Evolutionary conservation across 2,888 invertebrate genomes (phyloP), one percentile per base, ranked within the genome.

Genomic region (Papilio protenor): DNA sequence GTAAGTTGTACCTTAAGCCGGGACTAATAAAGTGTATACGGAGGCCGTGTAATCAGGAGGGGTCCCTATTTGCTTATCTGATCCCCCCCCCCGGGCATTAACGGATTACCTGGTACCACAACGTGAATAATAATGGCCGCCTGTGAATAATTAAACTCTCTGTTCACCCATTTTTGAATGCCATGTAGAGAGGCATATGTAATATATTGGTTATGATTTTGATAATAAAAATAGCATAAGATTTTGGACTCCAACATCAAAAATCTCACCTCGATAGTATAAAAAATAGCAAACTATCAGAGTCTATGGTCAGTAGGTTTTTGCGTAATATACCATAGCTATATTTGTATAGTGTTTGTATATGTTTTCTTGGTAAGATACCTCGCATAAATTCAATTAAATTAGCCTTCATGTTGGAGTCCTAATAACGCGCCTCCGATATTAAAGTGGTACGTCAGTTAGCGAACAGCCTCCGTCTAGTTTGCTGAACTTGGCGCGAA

Each of bases 401-500:
- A 57, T n/a, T 77, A 57, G 47, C 33, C 69, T 23, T 69, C 73
- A 27, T 66, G 8, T 14, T 69, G 49, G 18, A 52, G 27, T 59
- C 47, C 59, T 74, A 57, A 73, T 73, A 55, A 70, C 47, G 64
- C 16, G 45, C 8, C 74, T 27, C 69, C 75, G 59, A 72, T 72
- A 77, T 72, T 64, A 74, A 69, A 77, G 59, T 72, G 66, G 57
- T 75, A 59, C 73, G 27, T 77, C 61, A 69, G 57, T 70, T 71
- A 55, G 59, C 49, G 55, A 61, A 23, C 73, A 27, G 59, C 69
- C 69, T n/a, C 52, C 59, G 70, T n/a, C 69, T 59, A 77, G 77
- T 77, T 74, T 70, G 74, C 49, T 57, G 59, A 77, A 77, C 77
- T 77, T 77, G 77, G 74, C 77, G 74, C 74, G 70, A 70, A 71